phyloP scores from a whole-genome alignment of 2,797 vertebrate genomes.

The Limosa lapponica region DNA sequence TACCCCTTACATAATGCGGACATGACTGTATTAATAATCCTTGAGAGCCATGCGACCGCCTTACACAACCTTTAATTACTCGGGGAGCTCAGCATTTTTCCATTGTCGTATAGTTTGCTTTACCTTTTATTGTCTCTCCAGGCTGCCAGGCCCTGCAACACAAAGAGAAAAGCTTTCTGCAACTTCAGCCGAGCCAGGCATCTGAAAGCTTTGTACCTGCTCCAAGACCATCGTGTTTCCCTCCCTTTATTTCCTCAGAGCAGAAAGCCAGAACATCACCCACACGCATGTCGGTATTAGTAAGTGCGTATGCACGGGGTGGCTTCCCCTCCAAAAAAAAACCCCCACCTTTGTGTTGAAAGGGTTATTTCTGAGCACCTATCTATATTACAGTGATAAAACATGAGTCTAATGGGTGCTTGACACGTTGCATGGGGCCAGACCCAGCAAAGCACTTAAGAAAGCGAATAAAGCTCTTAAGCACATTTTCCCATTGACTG shows the following conservation, averaged over 20 bases:
- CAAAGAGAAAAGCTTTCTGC: constrained; percentile 29
- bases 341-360: neutral
- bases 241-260: neutral
- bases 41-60: neutral
- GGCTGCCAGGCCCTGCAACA: constrained; percentile 28
- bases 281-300: neutral
- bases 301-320: neutral
- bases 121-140: constrained; percentile 29
- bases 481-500: constrained; percentile 53
- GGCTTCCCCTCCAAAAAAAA: neutral
- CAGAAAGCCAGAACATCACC: neutral
- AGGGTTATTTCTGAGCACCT: neutral
- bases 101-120: constrained; percentile 7
- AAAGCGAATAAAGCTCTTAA: constrained; percentile 51
- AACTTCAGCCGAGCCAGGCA: neutral
- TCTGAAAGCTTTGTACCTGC: constrained; percentile 4
- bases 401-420: constrained; percentile 7
- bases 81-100: constrained; percentile 43
- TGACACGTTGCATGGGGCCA: neutral
- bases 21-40: constrained; percentile 65
- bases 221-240: constrained; percentile 4
- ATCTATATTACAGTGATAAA: neutral
- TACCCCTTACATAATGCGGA: constrained; percentile 54
- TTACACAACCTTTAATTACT: constrained; percentile 65
- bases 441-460: constrained; percentile 29